phyloP scores from a whole-genome alignment of 2,113 vertebrate genomes.

The Microcebus griseorufus region DNA sequence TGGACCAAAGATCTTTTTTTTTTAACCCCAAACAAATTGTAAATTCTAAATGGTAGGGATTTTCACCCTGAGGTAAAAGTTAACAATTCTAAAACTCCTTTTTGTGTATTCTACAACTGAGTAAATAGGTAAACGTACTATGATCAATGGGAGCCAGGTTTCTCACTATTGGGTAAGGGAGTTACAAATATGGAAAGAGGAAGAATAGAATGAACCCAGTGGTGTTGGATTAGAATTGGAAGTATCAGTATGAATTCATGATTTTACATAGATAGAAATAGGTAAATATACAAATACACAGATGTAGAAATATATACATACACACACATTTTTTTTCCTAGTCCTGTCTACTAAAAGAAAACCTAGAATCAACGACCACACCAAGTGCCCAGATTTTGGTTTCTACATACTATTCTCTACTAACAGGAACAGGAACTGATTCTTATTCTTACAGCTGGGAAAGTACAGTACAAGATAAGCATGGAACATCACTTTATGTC shows the following conservation, averaged over 20 bases:
- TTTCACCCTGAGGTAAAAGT: neutral
- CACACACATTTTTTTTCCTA: neutral
- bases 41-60: neutral
- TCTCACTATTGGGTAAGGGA: neutral
- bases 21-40: neutral
- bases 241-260: neutral
- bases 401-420: neutral
- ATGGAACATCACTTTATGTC: neutral
- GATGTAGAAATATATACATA: neutral
- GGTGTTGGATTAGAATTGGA: neutral
- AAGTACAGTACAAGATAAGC: neutral
- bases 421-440: neutral
- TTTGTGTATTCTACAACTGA: neutral
- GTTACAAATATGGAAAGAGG: neutral
- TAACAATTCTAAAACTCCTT: neutral
- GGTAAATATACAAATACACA: neutral
- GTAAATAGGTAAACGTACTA: neutral
- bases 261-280: neutral
- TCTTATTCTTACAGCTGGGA: neutral
- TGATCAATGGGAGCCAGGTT: neutral
- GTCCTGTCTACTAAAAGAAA: neutral
- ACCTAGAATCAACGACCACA: neutral
- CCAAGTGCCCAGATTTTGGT: neutral
- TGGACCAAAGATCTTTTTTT: neutral
- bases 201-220: neutral